Conservation (phyloP, 2,113 vertebrate species). For the Pteruthius melanotis region DNA sequence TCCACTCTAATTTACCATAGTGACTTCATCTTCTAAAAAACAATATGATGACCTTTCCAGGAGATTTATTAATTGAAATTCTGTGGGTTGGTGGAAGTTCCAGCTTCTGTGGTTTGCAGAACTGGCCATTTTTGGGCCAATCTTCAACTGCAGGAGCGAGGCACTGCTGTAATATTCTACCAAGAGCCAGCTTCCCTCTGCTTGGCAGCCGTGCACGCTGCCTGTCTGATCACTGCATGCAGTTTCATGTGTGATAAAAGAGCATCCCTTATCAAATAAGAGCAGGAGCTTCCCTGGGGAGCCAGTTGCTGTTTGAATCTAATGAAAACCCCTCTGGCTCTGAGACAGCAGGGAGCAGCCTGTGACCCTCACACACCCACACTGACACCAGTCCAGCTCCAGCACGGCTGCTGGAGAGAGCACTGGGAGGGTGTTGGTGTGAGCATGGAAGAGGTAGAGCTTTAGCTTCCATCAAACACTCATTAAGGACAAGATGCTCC, state of each 20-base stretch:
- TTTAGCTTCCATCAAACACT: background rate
- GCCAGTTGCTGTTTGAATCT: conserved; percentile 62
- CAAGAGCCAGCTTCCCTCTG: background rate
- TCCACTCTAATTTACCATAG: background rate
- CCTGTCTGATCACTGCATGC: conserved; percentile 49
- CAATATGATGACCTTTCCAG: background rate
- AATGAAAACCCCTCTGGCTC: conserved; percentile 57
- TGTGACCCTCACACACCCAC: background rate
- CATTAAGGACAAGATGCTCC: background rate
- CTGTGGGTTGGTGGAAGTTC: background rate
- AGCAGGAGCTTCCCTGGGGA: conserved; percentile 64
- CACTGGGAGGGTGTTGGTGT: background rate
- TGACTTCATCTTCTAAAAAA: background rate
- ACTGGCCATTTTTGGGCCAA: background rate
- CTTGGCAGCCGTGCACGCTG: background rate
- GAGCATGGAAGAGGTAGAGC: background rate
- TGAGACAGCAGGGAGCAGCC: background rate
- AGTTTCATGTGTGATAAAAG: conserved; percentile 64
- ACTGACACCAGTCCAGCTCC: background rate
- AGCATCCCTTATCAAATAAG: conserved; percentile 74
- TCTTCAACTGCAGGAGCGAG: background rate
- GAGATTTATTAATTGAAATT: background rate
- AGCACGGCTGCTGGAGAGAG: background rate
- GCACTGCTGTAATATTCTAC: background rate
- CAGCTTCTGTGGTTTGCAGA: background rate